phyloP scores from a whole-genome alignment of 2,797 vertebrate genomes.

The Myotis daubentonii region DNA sequence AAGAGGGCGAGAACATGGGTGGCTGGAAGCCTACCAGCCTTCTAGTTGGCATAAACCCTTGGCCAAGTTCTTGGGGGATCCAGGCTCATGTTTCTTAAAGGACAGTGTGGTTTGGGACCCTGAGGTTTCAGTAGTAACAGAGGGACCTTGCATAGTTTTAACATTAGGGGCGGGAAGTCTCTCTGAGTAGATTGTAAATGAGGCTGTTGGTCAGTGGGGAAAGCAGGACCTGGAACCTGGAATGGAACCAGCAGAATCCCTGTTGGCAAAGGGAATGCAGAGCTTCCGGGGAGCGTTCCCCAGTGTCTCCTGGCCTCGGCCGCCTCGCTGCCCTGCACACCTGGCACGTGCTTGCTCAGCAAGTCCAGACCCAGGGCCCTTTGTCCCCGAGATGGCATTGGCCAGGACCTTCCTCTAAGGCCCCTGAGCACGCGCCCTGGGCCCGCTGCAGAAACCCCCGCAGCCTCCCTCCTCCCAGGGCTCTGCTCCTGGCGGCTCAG shows the following conservation, averaged over 20 bases:
- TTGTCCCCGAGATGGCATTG: background rate
- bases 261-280: background rate
- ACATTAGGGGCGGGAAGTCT: background rate
- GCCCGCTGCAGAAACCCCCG: background rate
- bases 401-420: background rate
- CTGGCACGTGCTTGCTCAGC: background rate
- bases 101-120: background rate
- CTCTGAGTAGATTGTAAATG: background rate
- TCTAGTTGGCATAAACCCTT: background rate
- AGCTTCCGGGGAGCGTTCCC: background rate
- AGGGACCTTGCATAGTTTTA: background rate
- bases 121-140: background rate
- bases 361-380: slow-evolving; percentile 10
- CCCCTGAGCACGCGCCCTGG: background rate
- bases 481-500: background rate
- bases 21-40: background rate
- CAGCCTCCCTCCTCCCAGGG: background rate
- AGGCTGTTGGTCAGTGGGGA: background rate
- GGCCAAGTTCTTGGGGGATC: background rate
- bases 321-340: background rate
- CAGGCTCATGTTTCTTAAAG: background rate
- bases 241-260: background rate
- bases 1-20: background rate
- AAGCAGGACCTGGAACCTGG: background rate
- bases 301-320: background rate